Percentiles rank a stretch among this genome's conserved stretches.
These are phyloP conservation scores for Megastigmus dorsalis DNA, from an alignment of 2,888 invertebrate species.

Conservation along the genomic window DNA sequence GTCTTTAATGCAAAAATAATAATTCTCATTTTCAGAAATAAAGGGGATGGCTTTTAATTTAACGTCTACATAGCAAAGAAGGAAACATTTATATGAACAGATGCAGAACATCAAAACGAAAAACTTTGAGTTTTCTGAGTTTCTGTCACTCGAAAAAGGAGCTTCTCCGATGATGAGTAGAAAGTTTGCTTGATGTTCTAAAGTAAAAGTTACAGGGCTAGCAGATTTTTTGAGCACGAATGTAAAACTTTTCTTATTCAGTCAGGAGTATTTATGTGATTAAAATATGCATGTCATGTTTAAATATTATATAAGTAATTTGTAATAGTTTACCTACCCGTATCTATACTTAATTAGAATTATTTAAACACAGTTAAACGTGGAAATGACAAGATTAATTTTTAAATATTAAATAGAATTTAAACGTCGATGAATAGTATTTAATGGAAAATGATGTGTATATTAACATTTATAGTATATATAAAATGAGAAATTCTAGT, in stretches of 20 bases:
- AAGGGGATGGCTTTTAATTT: background rate
- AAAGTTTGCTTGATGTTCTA: background rate
- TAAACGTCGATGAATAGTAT: no score
- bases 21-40: background rate
- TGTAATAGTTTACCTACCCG: no score
- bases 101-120: background rate
- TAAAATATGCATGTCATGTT: no score
- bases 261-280: no score
- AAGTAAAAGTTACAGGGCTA: background rate
- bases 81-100: background rate
- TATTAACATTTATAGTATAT: no score
- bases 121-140: background rate
- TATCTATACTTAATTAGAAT: no score
- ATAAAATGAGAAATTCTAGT: no score
- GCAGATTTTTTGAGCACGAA: background rate
- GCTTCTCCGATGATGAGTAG: background rate
- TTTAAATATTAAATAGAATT: no score
- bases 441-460: no score
- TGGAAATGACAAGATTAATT: no score
- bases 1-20: background rate
- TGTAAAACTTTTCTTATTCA: background rate
- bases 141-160: background rate
- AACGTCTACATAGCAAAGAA: constrained; percentile 1
- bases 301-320: no score
- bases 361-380: no score